Base-by-base conservation (phyloP, 2,797 vertebrate species). In the Gobio occitaniae region DNA sequence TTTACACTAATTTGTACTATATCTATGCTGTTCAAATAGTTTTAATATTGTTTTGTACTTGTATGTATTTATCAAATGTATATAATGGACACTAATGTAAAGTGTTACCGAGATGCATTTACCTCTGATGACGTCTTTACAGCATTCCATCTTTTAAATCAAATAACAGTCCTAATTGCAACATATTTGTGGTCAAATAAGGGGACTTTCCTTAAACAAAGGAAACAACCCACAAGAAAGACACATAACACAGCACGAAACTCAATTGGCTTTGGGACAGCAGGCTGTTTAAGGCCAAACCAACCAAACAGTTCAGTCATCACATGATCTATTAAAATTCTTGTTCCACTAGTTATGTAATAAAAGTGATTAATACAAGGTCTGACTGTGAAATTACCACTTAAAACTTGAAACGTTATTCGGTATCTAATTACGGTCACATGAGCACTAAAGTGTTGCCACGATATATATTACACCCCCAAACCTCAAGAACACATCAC, bases 291-390 rank as follows among this genome's bases (percentile, higher is more conserved):
- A 21, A 66, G 65, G 54, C 38, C 47, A 59, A 56, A 15, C 44
- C 29, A 69, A 29, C 25, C 52, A 48, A 78, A 48, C 10, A 36
- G 15, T 71, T 59, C 2, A 11, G 36, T 47, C 70, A 32, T 78
- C 75, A 84, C 83, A 71, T 78, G 75, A 78, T 47, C 52, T 36
- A 48, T 68, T 54, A 44, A 56, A 84, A 77, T n/a, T 32, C 50
- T 32, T 61, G 15, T 69, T 69, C 19, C 65, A 59, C 2, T 69
- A 29, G 59, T 68, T 84, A 21, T 38, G 12, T 2, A 78, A 61
- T 59, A 78, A 70, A 84, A 61, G 38, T 2, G 17, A 71, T 41
- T 48, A 75, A 50, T 21, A 83, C n/a, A 65, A 69, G 17, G 19
- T 68, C 32, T 6, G 54, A 61, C 38, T 71, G 25, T 78, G 50